phyloP scores from a whole-genome alignment of 2,888 invertebrate genomes.

The Callosobruchus maculatus region DNA sequence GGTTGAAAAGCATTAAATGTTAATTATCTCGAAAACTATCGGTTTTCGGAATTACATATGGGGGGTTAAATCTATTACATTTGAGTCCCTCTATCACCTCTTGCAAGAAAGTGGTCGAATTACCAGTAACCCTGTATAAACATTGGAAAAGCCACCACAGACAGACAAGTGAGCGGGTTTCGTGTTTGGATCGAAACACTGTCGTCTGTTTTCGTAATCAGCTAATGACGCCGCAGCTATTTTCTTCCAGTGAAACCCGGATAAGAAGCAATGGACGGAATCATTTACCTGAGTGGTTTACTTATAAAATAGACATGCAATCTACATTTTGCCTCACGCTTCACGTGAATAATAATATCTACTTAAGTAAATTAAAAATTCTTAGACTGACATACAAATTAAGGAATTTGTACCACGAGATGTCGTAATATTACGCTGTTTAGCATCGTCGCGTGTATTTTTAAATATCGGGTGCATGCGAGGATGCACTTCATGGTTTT shows the following conservation, averaged over 20 bases:
- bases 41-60: too few species aligned
- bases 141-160: too few species aligned
- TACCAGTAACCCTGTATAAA: too few species aligned
- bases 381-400: slow-evolving; percentile 4
- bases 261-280: slow-evolving; percentile 35
- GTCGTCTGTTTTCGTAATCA: slow-evolving; percentile 21
- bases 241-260: slow-evolving; percentile 22
- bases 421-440: too few species aligned
- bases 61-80: too few species aligned
- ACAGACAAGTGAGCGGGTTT: too few species aligned
- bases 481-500: background rate
- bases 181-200: background rate
- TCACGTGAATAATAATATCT: slow-evolving; percentile 20
- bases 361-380: slow-evolving; percentile 25
- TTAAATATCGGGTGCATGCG: background rate
- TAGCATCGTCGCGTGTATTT: background rate
- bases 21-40: too few species aligned
- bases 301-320: slow-evolving; percentile 41
- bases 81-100: too few species aligned
- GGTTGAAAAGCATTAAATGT: too few species aligned
- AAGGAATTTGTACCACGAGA: background rate
- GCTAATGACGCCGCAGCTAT: slow-evolving; percentile 19
- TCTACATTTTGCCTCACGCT: slow-evolving; percentile 28
- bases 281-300: slow-evolving; percentile 43
- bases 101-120: too few species aligned